A percentile compares a stretch with the other conserved stretches of the same genome.
Conservation (phyloP, 2,888 invertebrate species). For the Brassicogethes aeneus region DNA sequence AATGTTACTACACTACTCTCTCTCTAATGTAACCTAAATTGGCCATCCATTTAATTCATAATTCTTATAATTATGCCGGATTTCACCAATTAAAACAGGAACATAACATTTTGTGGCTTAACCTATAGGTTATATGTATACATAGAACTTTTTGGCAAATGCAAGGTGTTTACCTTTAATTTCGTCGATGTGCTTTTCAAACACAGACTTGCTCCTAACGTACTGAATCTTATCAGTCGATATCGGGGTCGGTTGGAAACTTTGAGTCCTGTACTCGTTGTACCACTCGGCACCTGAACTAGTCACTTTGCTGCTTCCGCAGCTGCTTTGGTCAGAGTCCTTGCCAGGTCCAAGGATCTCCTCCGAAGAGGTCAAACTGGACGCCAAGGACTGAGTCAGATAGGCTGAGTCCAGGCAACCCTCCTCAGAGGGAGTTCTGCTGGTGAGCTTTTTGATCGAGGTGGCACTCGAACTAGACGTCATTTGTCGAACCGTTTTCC, state of each 20-base stretch:
- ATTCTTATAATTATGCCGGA: too few relatives aligned
- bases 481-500: conserved; percentile 53
- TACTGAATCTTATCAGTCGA: conserved; percentile 57
- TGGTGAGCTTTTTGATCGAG: conserved; percentile 26
- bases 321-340: conserved; percentile 40
- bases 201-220: conserved; percentile 71
- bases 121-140: too few relatives aligned
- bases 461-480: conserved; percentile 30
- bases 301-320: conserved; percentile 40
- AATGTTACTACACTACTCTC: too few relatives aligned
- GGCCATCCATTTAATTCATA: too few relatives aligned
- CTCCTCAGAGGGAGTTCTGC: conserved; percentile 50
- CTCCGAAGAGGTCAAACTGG: conserved; percentile 48
- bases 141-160: too few relatives aligned
- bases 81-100: too few relatives aligned
- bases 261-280: conserved; percentile 47
- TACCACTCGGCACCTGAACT: conserved; percentile 47
- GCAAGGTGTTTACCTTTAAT: conserved; percentile 85
- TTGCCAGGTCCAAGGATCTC: conserved; percentile 44
- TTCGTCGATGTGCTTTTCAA: conserved; percentile 78
- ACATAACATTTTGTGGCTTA: too few relatives aligned
- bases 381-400: conserved; percentile 46
- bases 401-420: conserved; percentile 48
- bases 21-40: too few relatives aligned
- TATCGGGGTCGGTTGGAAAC: conserved; percentile 52